Base-by-base conservation (phyloP, 2,113 vertebrate genomes). In the Ceyx melanurus region DNA sequence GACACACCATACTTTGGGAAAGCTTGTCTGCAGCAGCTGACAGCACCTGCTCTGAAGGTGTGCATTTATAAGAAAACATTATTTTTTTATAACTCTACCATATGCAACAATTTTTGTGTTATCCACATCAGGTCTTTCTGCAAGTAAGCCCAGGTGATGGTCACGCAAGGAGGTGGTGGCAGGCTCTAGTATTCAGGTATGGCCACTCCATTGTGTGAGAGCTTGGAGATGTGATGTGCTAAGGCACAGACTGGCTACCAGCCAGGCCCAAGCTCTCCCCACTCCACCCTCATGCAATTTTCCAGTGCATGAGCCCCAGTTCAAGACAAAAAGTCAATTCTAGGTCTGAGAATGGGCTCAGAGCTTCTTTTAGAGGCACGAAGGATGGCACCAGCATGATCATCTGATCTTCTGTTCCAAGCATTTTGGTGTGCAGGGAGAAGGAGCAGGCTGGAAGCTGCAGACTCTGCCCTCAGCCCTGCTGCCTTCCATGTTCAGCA, bases 401-500 rank as follows among this genome's bases (percentile, higher is more conserved):
- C 22, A n/a, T 88, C 75, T n/a, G 33, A 35, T 57, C 35, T 35
- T 51, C 54, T 43, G n/a, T 67, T 70, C n/a, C 19, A 3, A 28
- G 48, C 13, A n/a, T 46, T 50, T 17, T 0, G 4, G 5, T 46
- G 45, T 15, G 40, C 50, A 5, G 40, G 29, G 15, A 45, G 31
- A 62, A 82, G 82, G 22, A 11, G 1, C 1, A 3, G 19, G 46
- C 82, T 37, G 89, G n/a, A 23, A 21, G 67, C 53, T 64, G 61
- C 17, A 28, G 50, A 1, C 11, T 13, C 42, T 40, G 54, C 77
- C 33, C 25, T 31, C 77, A 46, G 12, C 43, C 37, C 82, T 7
- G 66, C 50, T 33, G 35, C 33, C 43, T 53, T 21, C n/a, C 3
- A 0, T 23, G 17, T 35, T 71, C 48, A 15, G 53, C 2, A 0